Percentiles rank a stretch among this genome's conserved stretches.
Evolutionary conservation across 1,140 invertebrate genomes (phyloP).

Genomic region (Oscheius sp.): DNA sequence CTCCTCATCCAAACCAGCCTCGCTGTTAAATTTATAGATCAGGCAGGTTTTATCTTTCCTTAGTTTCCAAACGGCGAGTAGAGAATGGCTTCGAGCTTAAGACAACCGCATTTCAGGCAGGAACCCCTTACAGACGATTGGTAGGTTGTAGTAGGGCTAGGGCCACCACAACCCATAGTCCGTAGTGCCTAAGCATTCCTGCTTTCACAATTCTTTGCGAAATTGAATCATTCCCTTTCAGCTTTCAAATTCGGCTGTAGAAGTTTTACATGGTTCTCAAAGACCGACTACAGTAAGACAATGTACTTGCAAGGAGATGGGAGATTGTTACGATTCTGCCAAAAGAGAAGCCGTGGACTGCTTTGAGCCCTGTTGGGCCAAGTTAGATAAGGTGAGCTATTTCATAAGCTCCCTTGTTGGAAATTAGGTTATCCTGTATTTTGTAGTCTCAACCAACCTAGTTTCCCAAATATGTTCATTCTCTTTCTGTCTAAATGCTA

Average conservation of each 20-base stretch:
- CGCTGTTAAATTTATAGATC: background rate
- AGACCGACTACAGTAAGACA: background rate
- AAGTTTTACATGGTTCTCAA: constrained; percentile 3
- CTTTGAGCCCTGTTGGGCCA: constrained; percentile 3
- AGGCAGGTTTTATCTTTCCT: too few species aligned
- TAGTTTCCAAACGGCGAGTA: too few species aligned
- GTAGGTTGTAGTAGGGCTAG: too few species aligned
- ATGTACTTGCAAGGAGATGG: constrained; percentile 5
- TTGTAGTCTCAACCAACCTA: too few species aligned
- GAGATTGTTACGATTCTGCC: background rate
- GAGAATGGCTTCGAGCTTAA: background rate
- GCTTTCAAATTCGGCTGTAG: background rate
- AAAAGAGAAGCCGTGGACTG: constrained; percentile 4
- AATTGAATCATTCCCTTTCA: background rate
- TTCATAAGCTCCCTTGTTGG: background rate
- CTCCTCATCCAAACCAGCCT: background rate
- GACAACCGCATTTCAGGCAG: too few species aligned
- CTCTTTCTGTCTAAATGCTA: too few species aligned
- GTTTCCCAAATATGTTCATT: too few species aligned
- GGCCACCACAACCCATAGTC: too few species aligned
- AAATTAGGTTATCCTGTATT: background rate
- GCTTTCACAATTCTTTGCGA: background rate
- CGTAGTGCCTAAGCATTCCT: background rate
- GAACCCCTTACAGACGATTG: too few species aligned
- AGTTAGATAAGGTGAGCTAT: background rate